A percentile compares a stretch with the other conserved stretches of the same genome.
phyloP scores from a whole-genome alignment of 2,888 invertebrate species.

The Ennomos erosarius region DNA sequence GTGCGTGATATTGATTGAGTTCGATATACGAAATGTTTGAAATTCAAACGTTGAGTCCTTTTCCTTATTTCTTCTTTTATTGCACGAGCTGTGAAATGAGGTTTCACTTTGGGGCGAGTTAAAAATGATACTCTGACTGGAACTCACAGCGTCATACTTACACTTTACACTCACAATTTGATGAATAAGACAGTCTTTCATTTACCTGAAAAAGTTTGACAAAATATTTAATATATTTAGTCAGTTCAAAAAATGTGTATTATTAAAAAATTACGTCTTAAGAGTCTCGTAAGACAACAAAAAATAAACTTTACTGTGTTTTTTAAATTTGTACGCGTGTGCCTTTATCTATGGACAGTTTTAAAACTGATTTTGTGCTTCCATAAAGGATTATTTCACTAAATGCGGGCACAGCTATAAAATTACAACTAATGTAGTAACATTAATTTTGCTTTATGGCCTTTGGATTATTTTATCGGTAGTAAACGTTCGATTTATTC shows the following conservation, averaged over 20 bases:
- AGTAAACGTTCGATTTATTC: slow-evolving; percentile 66
- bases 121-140: neutral
- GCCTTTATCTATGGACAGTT: neutral
- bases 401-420: slow-evolving; percentile 70
- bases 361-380: slow-evolving; percentile 32
- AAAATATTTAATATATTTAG: slow-evolving; percentile 3
- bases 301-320: neutral
- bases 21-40: slow-evolving; percentile 29
- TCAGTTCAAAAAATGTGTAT: neutral
- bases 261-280: no score
- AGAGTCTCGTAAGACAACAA: neutral
- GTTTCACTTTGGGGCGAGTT: no score
- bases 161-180: slow-evolving; percentile 4
- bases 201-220: slow-evolving; percentile 59
- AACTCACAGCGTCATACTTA: slow-evolving; percentile 6
- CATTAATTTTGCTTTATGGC: slow-evolving; percentile 68
- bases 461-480: slow-evolving; percentile 66
- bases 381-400: slow-evolving; percentile 47
- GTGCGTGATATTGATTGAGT: slow-evolving; percentile 40
- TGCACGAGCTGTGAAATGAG: no score
- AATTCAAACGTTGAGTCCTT: slow-evolving; percentile 7
- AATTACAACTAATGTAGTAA: slow-evolving; percentile 59
- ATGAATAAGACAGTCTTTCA: slow-evolving; percentile 37
- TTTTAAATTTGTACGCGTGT: no score
- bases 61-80: neutral